Base-by-base conservation (phyloP, 2,113 vertebrate species). In the Arothron firmamentum region DNA sequence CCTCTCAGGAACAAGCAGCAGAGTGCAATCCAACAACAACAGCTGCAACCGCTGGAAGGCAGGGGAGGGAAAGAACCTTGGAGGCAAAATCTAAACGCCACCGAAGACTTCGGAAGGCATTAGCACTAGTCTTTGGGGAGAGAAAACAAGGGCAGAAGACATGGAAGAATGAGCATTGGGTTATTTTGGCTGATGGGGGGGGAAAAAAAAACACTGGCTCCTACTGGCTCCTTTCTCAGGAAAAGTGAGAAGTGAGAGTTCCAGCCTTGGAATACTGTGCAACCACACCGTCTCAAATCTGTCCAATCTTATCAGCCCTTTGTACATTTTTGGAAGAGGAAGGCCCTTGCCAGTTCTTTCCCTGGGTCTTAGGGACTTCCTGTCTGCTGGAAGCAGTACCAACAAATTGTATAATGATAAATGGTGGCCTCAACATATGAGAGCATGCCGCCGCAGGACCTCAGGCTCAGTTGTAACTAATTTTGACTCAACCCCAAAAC, bases 351-450 rank as follows among this genome's bases (percentile, higher is more conserved):
- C 79, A 78, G 66, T 71, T 78, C 67, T 62, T 83, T 50, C 19
- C 9, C 81, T 74, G 65, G 64, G 70, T 87, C 85, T 67, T 58
- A 76, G 72, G 65, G 71, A 90, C 88, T 90, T 90, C 87, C 88
- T 89, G 85, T 87, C 82, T 88, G 80, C 79, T 59, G 73, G 67
- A 82, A 85, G 80, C 68, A 84, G 80, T 59, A 75, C 78, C 19
- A 74, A 88, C 85, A 86, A 85, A 88, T 87, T 87, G 82, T 69
- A 87, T 88, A 89, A 88, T 90, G 81, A 86, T 75, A 85, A 86
- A 82, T 85, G 75, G 83, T 75, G 77, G 77, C 56, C 53, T 70
- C 73, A 84, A 82, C 73, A 76, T 84, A 28, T 64, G 66, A 62
- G 75, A 86, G 81, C 78, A 53, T 74, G 79, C 74, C 45, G 75